phyloP scores from a whole-genome alignment of 2,888 invertebrate genomes.

The Phortica magna region DNA sequence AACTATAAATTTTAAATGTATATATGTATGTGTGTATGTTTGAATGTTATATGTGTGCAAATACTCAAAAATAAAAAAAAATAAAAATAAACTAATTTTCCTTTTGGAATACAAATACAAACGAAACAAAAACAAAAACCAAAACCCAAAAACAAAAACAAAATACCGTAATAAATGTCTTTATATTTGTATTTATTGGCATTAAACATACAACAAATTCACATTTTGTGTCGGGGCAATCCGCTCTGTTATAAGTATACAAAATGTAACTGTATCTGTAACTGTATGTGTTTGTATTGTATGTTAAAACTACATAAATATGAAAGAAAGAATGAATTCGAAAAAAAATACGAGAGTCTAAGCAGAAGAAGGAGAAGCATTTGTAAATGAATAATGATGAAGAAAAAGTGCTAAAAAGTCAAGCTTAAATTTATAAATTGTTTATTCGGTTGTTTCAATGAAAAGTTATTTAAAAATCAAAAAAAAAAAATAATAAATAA shows the following conservation, averaged over 20 bases:
- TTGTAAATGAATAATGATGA: background rate
- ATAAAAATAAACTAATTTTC: slow-evolving; percentile 37
- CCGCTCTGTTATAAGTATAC: background rate
- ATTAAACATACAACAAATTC: background rate
- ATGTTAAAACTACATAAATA: background rate
- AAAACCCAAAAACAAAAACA: background rate
- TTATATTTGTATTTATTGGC: background rate
- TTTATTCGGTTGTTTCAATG: background rate
- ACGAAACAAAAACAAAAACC: background rate
- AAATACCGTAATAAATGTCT: slow-evolving; percentile 10
- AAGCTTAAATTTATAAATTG: slow-evolving; percentile 45
- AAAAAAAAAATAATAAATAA: slow-evolving; percentile 2
- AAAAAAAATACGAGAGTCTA: background rate
- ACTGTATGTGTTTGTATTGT: slow-evolving; percentile 7
- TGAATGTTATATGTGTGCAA: slow-evolving; percentile 60
- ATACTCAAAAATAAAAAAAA: slow-evolving; percentile 46
- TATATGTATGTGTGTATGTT: slow-evolving; percentile 64
- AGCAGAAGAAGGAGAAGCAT: background rate
- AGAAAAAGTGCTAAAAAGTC: slow-evolving; percentile 4
- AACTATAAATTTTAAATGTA: slow-evolving; percentile 25
- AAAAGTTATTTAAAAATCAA: slow-evolving; percentile 7
- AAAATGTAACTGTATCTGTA: background rate
- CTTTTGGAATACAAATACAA: slow-evolving; percentile 29
- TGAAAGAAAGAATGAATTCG: background rate
- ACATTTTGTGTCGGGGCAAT: background rate